phyloP scores from a whole-genome alignment of 2,888 invertebrate genomes.

The Leucophenga maculata region DNA sequence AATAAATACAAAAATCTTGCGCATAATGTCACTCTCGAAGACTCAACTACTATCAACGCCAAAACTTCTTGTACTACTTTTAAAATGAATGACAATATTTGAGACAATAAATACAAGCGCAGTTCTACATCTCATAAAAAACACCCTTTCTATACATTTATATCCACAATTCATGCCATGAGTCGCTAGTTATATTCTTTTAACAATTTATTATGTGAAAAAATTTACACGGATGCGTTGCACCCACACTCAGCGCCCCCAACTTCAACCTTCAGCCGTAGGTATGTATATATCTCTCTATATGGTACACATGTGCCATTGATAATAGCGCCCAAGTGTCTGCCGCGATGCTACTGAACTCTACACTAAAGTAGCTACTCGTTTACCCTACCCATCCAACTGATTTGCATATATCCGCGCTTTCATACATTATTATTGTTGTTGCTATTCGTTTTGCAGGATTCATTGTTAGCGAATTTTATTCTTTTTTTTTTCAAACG shows the following conservation, averaged over 20 bases:
- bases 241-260: neutral
- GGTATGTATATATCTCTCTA: neutral
- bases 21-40: no score
- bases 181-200: constrained; percentile 54
- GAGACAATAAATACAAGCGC: no score
- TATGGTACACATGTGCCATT: constrained; percentile 25
- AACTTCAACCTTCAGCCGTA: neutral
- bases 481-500: neutral
- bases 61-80: no score
- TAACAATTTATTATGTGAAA: constrained; percentile 68
- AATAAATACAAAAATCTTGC: no score
- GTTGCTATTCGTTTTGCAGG: constrained; percentile 45
- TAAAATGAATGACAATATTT: no score
- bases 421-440: constrained; percentile 48
- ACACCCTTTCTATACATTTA: neutral
- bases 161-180: neutral
- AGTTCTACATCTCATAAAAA: no score
- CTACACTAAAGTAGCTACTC: neutral
- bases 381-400: neutral
- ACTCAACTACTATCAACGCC: no score
- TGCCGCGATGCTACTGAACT: constrained; percentile 11
- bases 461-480: neutral
- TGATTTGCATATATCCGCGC: constrained; percentile 12
- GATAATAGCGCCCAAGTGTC: constrained; percentile 25
- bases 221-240: constrained; percentile 46